Base-by-base conservation (phyloP, 2,113 vertebrate genomes). In the Poeciliopsis retropinna region DNA sequence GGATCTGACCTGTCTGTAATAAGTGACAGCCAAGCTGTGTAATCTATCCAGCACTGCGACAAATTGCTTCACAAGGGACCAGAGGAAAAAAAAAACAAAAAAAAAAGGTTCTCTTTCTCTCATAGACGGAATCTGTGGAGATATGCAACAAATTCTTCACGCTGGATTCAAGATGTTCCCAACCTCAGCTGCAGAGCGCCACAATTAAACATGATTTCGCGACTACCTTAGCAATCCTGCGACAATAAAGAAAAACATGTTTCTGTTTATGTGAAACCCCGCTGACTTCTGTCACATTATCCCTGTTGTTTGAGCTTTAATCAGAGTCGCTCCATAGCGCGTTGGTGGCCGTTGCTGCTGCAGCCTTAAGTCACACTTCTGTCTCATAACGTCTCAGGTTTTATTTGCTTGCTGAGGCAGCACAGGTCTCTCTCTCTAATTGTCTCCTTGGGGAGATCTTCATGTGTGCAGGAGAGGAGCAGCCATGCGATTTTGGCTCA, bases 11-110 rank as follows among this genome's bases (percentile, higher is more conserved):
- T 77, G 64, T 84, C 83, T 88, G 84, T 89, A 90, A 92, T 85
- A 89, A 91, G 79, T 88, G 90, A 91, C 89, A 85, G 71, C 71
- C 39, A 54, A 75, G 69, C 81, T 63, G 75, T 80, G 89, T 91
- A 93, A 93, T 93, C 88, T 78, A 92, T 94, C 90, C 89, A 81
- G 80, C 88, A 75, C 81, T 80, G 85, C 80, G 69, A 89, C 87
- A 94, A 94, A 94, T 93, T 94, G 91, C 87, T 81, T 91, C 90
- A 91, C 84, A 54, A 51, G 91, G 91, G 90, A 93, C 74, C 62
- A 28, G n/a, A 77, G 60, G 29, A 41, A 60, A 75, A n/a, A n/a
- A n/a, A n/a, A n/a, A n/a, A n/a, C n/a, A n/a, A n/a, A n/a, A n/a
- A n/a, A n/a, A 77, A 54, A 75, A 77, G 64, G 22, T 64, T 83